Percentiles rank a stretch among this genome's conserved stretches.
phyloP scores from a whole-genome alignment of 2,113 vertebrate species.

The Vulpes lagopus region DNA sequence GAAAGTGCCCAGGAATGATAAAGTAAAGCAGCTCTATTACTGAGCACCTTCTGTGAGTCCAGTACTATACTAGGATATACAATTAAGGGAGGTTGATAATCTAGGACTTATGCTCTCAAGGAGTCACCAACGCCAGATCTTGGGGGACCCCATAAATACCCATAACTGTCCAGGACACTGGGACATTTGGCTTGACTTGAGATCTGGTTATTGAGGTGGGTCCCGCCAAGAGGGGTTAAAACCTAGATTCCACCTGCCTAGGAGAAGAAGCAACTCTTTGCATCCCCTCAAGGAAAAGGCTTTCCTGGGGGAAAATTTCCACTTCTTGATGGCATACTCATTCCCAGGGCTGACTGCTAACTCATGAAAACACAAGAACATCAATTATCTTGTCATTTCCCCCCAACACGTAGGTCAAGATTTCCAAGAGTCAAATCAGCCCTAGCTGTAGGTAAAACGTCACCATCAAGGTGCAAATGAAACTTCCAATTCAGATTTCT shows the following conservation, averaged over 20 bases:
- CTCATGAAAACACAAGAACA: not conserved
- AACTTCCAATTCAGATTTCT: not conserved
- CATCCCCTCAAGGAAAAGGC: not conserved
- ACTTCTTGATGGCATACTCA: not conserved
- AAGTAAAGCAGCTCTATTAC: not conserved
- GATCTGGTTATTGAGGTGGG: not conserved
- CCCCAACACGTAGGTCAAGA: not conserved
- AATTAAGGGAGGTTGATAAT: not conserved
- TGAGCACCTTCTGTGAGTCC: not conserved
- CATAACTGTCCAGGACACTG: too few species aligned
- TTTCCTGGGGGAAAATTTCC: not conserved
- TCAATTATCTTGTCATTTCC: not conserved
- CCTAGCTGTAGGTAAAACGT: not conserved
- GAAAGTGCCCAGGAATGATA: not conserved
- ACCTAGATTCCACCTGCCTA: not conserved
- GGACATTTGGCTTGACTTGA: not conserved
- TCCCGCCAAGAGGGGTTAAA: not conserved
- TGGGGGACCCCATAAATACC: not conserved
- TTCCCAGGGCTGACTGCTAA: not conserved
- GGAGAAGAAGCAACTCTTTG: not conserved
- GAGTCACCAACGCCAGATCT: not conserved
- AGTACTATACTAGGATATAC: not conserved
- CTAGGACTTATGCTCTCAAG: not conserved
- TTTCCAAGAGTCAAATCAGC: not conserved
- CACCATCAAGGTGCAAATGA: not conserved